Percentiles rank a stretch among this genome's conserved stretches.
Conservation (phyloP, 2,797 vertebrate species). For the Phataginus tricuspis region DNA sequence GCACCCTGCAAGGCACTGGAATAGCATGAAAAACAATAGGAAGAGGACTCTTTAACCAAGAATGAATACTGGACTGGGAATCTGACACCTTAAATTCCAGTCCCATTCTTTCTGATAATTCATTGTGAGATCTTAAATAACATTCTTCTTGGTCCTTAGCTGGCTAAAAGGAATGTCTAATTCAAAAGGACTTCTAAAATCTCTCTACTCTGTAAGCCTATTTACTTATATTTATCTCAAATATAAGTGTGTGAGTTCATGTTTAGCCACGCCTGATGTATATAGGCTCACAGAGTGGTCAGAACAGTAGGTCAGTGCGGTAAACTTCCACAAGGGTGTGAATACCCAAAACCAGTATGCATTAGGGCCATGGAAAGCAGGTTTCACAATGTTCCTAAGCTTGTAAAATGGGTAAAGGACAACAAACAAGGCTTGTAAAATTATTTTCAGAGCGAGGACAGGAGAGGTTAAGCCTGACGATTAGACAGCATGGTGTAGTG, state of each 20-base stretch:
- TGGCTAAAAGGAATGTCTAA: background rate
- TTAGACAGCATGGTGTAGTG: fast-evolving
- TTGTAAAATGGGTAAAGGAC: background rate
- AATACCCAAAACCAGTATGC: background rate
- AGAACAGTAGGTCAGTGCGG: background rate
- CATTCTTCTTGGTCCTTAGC: background rate
- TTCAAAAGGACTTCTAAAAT: background rate
- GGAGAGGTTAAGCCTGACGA: background rate
- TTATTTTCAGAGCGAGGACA: background rate
- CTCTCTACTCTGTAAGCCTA: background rate
- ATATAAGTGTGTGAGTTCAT: background rate
- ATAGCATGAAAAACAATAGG: background rate
- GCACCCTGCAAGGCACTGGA: background rate
- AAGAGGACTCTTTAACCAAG: background rate
- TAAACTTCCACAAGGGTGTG: background rate
- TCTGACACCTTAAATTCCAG: background rate
- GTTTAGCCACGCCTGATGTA: background rate
- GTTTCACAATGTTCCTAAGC: background rate
- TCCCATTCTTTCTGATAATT: background rate
- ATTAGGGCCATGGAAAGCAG: background rate
- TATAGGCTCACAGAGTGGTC: background rate
- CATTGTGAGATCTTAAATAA: background rate
- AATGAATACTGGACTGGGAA: background rate
- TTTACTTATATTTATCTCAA: background rate
- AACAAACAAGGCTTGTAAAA: background rate